Conservation (phyloP, 1,140 invertebrate genomes). For the Pararge aegeria region DNA sequence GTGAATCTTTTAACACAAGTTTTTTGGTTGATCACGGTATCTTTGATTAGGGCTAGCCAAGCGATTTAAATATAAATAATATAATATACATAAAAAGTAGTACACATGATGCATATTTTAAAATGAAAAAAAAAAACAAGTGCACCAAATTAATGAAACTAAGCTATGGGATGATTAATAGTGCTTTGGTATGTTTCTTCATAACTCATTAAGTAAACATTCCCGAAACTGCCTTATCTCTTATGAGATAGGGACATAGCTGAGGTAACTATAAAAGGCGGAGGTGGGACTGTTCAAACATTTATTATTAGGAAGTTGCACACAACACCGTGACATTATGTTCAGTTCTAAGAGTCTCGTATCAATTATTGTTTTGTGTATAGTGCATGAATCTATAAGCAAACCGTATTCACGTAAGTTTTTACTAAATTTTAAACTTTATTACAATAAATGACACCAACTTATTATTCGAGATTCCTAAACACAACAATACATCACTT, state of each 20-base stretch:
- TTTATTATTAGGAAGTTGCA: conserved; percentile 46
- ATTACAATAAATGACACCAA: neutral
- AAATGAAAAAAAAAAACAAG: too few relatives aligned
- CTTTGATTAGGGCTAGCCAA: neutral
- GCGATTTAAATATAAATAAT: neutral
- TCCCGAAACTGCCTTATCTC: conserved; percentile 66
- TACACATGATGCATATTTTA: too few relatives aligned
- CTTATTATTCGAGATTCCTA: too few relatives aligned
- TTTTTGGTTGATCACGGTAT: conserved; percentile 24
- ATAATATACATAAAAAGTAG: too few relatives aligned
- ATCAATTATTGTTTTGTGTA: conserved; percentile 40
- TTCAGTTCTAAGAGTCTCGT: conserved; percentile 41
- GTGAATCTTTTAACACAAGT: conserved; percentile 36
- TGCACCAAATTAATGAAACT: too few relatives aligned
- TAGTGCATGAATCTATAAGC: conserved; percentile 40
- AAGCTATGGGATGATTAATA: conserved; percentile 46
- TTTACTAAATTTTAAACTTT: conserved; percentile 6
- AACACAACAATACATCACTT: conserved; percentile 32
- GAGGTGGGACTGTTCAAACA: conserved; percentile 55
- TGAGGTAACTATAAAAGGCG: conserved; percentile 55
- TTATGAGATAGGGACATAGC: conserved; percentile 56
- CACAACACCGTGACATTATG: conserved; percentile 44
- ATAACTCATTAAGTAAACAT: conserved; percentile 74
- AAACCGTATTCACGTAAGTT: conserved; percentile 56
- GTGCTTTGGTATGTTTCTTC: conserved; percentile 50